A percentile compares a stretch with the other conserved stretches of the same genome.
These are phyloP conservation scores for Istiophorus platypterus DNA, from an alignment of 2,113 vertebrate genomes.

Conservation along the genomic window DNA sequence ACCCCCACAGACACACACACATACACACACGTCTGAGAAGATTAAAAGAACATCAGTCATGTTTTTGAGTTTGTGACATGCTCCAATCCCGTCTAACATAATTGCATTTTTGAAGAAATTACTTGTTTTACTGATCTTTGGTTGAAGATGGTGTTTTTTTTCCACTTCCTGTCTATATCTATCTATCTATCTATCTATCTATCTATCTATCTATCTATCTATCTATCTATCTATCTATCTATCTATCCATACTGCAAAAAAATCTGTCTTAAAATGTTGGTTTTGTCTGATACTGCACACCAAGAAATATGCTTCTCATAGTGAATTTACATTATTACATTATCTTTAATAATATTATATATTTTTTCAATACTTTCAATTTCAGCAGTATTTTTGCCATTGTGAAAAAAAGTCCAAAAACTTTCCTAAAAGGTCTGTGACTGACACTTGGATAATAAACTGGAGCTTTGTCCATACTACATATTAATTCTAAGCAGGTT, in stretches of 20 bases:
- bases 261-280: background rate
- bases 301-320: background rate
- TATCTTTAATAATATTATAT: too few species aligned
- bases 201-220: conserved; percentile 2
- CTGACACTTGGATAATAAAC: too few species aligned
- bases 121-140: conserved; percentile 44
- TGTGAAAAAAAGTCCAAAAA: background rate
- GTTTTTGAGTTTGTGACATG: conserved; percentile 66
- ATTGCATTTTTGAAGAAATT: conserved; percentile 53
- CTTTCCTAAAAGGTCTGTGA: background rate
- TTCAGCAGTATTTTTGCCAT: background rate
- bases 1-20: conserved; percentile 19
- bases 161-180: background rate
- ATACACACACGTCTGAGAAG: conserved; percentile 53
- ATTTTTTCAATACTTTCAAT: background rate
- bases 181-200: background rate
- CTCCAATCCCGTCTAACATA: conserved; percentile 65
- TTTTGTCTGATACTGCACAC: background rate
- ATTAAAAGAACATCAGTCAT: conserved; percentile 64
- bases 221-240: background rate
- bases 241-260: background rate
- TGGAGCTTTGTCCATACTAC: too few species aligned
- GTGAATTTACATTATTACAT: background rate
- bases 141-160: background rate
- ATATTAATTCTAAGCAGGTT: too few species aligned